Evolutionary conservation across 2,113 vertebrate species (phyloP).

Genomic region (Melanerpes formicivorus): DNA sequence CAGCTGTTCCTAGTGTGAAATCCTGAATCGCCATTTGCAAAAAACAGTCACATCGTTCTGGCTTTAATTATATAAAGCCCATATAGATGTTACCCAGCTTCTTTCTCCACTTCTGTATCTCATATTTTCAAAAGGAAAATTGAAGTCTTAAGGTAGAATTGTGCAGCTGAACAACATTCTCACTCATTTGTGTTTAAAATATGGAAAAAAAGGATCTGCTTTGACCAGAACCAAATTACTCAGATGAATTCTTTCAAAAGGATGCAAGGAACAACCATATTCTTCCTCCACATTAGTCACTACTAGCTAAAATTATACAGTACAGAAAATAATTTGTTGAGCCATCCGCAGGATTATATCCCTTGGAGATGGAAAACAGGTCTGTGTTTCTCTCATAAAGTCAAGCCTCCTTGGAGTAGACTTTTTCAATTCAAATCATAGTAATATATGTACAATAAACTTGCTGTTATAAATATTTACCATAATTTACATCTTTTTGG

Average conservation of each 20-base stretch:
- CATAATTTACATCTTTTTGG: not conserved
- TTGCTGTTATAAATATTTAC: conserved; percentile 13
- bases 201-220: not conserved
- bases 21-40: conserved; percentile 11
- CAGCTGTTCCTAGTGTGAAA: conserved; percentile 27
- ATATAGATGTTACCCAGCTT: not conserved
- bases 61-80: conserved; percentile 35
- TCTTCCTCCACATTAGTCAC: not conserved
- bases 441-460: not conserved
- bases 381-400: not conserved
- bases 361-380: not conserved
- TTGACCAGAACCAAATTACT: not conserved
- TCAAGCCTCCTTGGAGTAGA: not conserved
- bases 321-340: not conserved
- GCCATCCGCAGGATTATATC: not conserved
- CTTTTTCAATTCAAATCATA: not conserved
- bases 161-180: not conserved
- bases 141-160: not conserved
- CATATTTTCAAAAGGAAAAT: not conserved
- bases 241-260: not conserved
- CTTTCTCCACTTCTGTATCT: not conserved
- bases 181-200: not conserved
- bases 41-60: not conserved
- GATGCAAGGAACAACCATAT: not conserved
- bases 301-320: not conserved